Conservation (phyloP, 2,888 invertebrate species). For the Agriopis leucophaearia region DNA sequence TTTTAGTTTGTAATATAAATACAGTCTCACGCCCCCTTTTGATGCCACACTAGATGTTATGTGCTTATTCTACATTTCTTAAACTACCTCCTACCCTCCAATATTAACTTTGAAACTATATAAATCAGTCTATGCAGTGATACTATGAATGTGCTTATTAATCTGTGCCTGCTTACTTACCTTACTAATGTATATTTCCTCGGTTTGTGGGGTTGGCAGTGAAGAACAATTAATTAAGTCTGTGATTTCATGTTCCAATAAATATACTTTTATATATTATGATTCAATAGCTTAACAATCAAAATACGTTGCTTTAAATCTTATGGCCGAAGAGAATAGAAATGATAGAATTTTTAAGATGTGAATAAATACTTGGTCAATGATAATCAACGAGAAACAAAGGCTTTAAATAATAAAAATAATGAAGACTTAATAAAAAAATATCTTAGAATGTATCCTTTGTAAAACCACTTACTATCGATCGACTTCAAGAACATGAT, state of each 20-base stretch:
- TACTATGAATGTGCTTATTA: conserved; percentile 50
- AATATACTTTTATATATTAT: background rate
- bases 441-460: no score
- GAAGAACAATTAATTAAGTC: conserved; percentile 3
- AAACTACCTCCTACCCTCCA: conserved; percentile 25
- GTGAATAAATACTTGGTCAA: no score
- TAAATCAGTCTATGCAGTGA: conserved; percentile 49
- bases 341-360: no score
- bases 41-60: conserved; percentile 62
- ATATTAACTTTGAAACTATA: conserved; percentile 37
- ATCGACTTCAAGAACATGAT: no score
- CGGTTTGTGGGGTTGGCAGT: conserved; percentile 71
- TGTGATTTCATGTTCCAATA: conserved; percentile 20
- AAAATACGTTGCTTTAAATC: no score
- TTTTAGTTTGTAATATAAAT: conserved; percentile 40
- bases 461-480: no score
- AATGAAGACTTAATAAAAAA: no score
- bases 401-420: no score
- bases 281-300: no score
- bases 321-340: no score
- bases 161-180: conserved; percentile 69
- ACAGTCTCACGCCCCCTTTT: conserved; percentile 52
- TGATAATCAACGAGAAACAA: no score
- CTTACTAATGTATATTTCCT: conserved; percentile 73
- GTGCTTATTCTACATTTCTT: conserved; percentile 37